Evolutionary conservation across 2,888 invertebrate genomes (phyloP).

Genomic region (Zhuqinia jingwanae): DNA sequence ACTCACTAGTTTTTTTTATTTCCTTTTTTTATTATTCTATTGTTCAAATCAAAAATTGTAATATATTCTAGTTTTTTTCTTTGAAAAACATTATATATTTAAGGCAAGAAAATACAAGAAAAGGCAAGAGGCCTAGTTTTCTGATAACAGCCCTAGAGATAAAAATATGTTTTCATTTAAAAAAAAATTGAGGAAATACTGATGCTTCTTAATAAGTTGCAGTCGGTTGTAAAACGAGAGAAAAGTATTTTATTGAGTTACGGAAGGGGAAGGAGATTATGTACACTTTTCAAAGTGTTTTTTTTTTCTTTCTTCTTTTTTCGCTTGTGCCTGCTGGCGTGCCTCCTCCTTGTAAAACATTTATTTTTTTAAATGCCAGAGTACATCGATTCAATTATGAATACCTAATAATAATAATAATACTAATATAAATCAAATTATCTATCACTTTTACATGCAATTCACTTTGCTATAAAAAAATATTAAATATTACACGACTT

Average conservation of each 20-base stretch:
- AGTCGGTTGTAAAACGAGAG: conserved; percentile 5
- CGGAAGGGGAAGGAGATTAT: conserved; percentile 69
- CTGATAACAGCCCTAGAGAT: neutral
- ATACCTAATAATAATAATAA: conserved; percentile 13
- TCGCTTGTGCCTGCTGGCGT: neutral
- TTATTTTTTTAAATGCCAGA: neutral
- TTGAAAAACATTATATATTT: too few relatives aligned
- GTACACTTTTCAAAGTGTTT: conserved; percentile 4
- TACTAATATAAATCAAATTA: conserved; percentile 13
- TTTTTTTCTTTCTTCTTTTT: neutral
- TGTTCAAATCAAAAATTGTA: too few relatives aligned
- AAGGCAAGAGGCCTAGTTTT: conserved; percentile 2
- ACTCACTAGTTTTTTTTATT: too few relatives aligned
- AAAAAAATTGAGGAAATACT: conserved; percentile 11
- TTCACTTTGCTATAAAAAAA: neutral
- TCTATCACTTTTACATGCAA: conserved; percentile 1
- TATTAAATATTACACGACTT: neutral
- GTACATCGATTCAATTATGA: conserved; percentile 9
- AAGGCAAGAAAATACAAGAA: neutral
- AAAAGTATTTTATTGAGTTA: conserved; percentile 37
- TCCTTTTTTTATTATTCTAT: too few relatives aligned
- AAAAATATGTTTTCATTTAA: neutral
- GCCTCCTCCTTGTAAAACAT: neutral
- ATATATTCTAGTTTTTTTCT: too few relatives aligned
- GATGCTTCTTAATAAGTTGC: neutral